Evolutionary conservation across 2,113 vertebrate species (phyloP), one percentile per base, ranked within the genome.

Genomic region (Otolemur garnettii): DNA sequence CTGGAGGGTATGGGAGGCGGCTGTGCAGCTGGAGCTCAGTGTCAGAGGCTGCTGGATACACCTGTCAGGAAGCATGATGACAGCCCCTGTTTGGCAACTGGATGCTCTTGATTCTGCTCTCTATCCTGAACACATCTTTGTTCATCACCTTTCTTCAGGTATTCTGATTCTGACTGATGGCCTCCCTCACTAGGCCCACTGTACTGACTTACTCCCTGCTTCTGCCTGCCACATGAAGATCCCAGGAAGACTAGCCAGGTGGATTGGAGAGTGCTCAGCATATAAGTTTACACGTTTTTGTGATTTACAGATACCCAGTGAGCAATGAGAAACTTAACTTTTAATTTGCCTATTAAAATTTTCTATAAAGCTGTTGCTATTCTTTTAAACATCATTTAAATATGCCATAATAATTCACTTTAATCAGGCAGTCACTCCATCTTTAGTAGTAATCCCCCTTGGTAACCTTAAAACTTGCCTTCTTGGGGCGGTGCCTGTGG

Each of bases 261-360:
- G 42, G 92, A 50, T 38, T 5, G 19, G 21, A 2, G 22, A 62
- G 50, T 66, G 55, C 42, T 19, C 68, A 60, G 26, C 35, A 53
- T 72, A 68, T 50, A 53, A 22, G 50, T 55, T 78, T 45, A 45
- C 12, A 4, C 2, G 2, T 26, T n/a, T 91, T 89, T n/a, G 5
- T 74, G 57, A 74, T 33, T 64, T 64, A 57, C 8, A 90, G 81
- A 59, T 38, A 64, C 6, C 4, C 24, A 38, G 35, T 33, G 53
- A 30, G 64, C 38, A 55, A 55, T 80, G 64, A 19, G 28, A 71
- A 83, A 78, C 87, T 87, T 92, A 75, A 74, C 53, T 94, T 86
- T 50, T 22, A 38, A 71, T 90, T 89, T 87, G 28, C 38, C 10
- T 93, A 33, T 11, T 92, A 83, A 75, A 80, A 69, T 86, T 64